Percentiles rank a stretch among this genome's conserved stretches.
These are phyloP conservation scores for Carcina quercana DNA, from an alignment of 2,888 invertebrate species.

Conservation along the genomic window DNA sequence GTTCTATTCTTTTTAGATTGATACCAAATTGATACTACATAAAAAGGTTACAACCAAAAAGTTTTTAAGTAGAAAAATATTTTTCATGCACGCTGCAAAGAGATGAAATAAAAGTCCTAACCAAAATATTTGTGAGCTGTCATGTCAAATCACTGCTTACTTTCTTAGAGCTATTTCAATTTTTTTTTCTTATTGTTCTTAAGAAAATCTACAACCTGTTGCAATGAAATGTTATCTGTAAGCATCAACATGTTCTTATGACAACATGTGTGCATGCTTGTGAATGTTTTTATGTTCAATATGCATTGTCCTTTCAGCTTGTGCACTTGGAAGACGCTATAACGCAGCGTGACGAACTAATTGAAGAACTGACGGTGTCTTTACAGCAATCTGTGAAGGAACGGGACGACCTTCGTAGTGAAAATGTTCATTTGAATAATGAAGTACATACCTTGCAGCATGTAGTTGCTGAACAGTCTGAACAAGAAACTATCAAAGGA, in stretches of 20 bases:
- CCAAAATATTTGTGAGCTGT: no score
- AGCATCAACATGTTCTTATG: slow-evolving; percentile 6
- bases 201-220: no score
- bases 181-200: no score
- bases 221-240: slow-evolving; percentile 11
- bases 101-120: no score
- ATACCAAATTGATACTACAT: no score
- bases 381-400: slow-evolving; percentile 79
- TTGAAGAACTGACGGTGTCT: slow-evolving; percentile 81
- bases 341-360: slow-evolving; percentile 79
- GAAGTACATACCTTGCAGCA: slow-evolving; percentile 73
- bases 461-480: slow-evolving; percentile 41
- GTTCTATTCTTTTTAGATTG: no score
- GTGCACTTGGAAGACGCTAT: slow-evolving; percentile 83
- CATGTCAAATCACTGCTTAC: no score
- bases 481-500: slow-evolving; percentile 53
- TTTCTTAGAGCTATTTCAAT: no score
- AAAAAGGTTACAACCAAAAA: no score
- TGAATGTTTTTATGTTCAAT: slow-evolving; percentile 32
- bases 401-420: slow-evolving; percentile 74
- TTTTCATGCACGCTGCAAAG: no score
- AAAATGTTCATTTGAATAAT: slow-evolving; percentile 75
- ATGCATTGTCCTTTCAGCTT: slow-evolving; percentile 76
- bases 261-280: slow-evolving; percentile 6
- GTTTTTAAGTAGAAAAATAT: no score